phyloP scores from a whole-genome alignment of 2,113 vertebrate genomes.

The Perca fluviatilis region DNA sequence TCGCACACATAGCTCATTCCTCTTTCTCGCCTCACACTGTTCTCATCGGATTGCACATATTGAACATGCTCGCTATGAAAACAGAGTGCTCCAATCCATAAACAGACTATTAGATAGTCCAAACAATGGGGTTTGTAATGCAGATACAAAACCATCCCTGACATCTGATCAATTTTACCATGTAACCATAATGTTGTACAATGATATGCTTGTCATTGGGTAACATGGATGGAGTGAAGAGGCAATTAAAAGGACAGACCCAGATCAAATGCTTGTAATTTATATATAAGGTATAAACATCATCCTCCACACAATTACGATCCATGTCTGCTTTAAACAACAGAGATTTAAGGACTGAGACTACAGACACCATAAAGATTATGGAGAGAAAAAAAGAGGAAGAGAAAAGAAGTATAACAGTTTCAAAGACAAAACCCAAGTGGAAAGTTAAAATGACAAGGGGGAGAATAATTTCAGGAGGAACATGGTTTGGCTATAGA shows the following conservation, averaged over 20 bases:
- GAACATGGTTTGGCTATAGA: slow-evolving; percentile 20
- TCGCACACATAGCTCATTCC: background rate
- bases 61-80: slow-evolving; percentile 36
- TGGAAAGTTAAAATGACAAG: slow-evolving; percentile 34
- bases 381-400: background rate
- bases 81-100: slow-evolving; percentile 43
- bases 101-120: slow-evolving; percentile 34
- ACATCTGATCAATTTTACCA: slow-evolving; percentile 49
- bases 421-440: slow-evolving; percentile 52
- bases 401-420: background rate
- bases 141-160: background rate
- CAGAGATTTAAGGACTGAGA: background rate
- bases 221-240: background rate
- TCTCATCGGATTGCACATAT: slow-evolving; percentile 39
- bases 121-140: slow-evolving; percentile 51
- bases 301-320: slow-evolving; percentile 2
- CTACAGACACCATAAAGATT: background rate
- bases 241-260: slow-evolving; percentile 15
- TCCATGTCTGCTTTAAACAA: background rate
- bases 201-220: slow-evolving; percentile 11
- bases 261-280: slow-evolving; percentile 4
- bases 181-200: slow-evolving; percentile 35
- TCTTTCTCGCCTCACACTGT: background rate
- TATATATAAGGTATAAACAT: slow-evolving; percentile 4
- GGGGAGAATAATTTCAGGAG: slow-evolving; percentile 3